Percentiles rank a stretch among this genome's conserved stretches.
These are phyloP conservation scores for Tetropium fuscum DNA, from an alignment of 2,888 invertebrate genomes.

Conservation along the genomic window DNA sequence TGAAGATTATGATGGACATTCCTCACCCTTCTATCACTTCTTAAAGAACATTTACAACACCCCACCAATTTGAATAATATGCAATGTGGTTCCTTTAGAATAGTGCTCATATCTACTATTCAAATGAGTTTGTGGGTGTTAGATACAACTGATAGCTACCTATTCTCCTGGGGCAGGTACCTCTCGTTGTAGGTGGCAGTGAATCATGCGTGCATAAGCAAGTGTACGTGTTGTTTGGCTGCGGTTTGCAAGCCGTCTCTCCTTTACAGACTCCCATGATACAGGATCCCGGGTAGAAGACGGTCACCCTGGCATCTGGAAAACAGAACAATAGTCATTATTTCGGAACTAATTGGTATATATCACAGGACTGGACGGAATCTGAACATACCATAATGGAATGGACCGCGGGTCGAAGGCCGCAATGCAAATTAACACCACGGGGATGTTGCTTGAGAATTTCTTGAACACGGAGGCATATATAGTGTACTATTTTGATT, in stretches of 20 bases:
- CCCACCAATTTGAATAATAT: conserved; percentile 15
- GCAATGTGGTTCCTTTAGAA: conserved; percentile 5
- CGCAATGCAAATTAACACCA: too few relatives aligned
- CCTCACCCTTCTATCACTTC: too few relatives aligned
- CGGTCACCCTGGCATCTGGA: conserved; percentile 49
- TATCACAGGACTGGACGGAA: too few relatives aligned
- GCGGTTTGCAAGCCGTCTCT: conserved; percentile 73
- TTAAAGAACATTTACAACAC: too few relatives aligned
- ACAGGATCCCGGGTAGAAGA: conserved; percentile 64
- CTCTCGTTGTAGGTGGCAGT: conserved; percentile 72
- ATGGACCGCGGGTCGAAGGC: too few relatives aligned
- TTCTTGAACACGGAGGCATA: too few relatives aligned
- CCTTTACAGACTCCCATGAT: conserved; percentile 70
- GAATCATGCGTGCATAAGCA: conserved; percentile 78
- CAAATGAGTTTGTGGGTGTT: conserved; percentile 15
- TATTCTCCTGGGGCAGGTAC: conserved; percentile 71
- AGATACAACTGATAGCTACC: conserved; percentile 47
- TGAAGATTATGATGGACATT: too few relatives aligned
- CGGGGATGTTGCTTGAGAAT: too few relatives aligned
- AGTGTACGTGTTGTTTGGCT: conserved; percentile 68
- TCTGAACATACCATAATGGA: too few relatives aligned
- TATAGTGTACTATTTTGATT: too few relatives aligned
- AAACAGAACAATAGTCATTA: conserved; percentile 35
- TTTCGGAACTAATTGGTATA: too few relatives aligned
- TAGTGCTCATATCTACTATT: background rate